Evolutionary conservation across 2,797 vertebrate species (phyloP).

Genomic region (Yasuhikotakia modesta): DNA sequence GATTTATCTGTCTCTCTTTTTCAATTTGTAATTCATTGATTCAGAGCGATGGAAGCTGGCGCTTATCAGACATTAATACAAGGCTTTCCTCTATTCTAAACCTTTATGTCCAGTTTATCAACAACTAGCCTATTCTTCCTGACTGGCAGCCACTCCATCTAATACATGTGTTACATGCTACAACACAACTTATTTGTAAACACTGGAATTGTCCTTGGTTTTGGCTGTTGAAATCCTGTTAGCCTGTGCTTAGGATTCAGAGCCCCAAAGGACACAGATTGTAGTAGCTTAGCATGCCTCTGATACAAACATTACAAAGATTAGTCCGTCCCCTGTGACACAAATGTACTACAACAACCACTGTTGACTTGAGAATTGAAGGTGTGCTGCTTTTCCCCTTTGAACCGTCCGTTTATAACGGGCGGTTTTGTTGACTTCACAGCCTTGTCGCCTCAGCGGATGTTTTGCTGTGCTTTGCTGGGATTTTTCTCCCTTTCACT

Average conservation of each 20-base stretch:
- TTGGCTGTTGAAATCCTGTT: conserved; percentile 4
- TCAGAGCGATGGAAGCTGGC: conserved; percentile 1
- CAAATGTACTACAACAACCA: background rate
- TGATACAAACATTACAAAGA: conserved; percentile 17
- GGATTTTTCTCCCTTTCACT: conserved; percentile 20
- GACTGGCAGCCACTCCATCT: conserved; percentile 9
- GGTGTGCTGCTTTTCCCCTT: background rate
- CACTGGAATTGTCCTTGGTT: background rate
- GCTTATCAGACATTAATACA: conserved; percentile 23
- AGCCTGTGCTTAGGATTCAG: conserved; percentile 2
- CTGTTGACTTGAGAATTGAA: background rate
- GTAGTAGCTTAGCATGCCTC: conserved; percentile 14
- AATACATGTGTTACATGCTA: background rate
- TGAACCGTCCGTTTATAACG: background rate
- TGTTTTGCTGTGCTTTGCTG: conserved; percentile 21
- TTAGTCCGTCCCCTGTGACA: conserved; percentile 12
- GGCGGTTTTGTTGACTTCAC: background rate
- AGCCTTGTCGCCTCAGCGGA: conserved; percentile 19
- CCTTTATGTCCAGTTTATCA: background rate
- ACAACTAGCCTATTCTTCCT: background rate
- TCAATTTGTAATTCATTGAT: conserved; percentile 53
- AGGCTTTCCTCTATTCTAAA: conserved; percentile 4
- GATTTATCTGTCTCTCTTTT: conserved; percentile 21
- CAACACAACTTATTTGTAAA: background rate
- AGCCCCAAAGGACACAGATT: conserved; percentile 11